Conservation (phyloP, 2,888 invertebrate species). For the Trissoscelio sp. region DNA sequence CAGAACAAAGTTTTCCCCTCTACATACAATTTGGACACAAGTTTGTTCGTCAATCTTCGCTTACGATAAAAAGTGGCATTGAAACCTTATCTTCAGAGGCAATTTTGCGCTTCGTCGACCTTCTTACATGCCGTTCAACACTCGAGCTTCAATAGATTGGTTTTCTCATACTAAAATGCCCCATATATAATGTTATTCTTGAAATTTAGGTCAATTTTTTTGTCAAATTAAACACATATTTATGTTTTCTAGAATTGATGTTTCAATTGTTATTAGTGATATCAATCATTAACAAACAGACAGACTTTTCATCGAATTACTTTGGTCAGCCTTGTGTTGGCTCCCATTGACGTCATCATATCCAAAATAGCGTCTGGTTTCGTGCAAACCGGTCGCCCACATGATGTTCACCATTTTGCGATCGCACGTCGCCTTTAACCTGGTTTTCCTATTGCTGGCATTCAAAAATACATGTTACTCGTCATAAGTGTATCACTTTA, state of each 20-base stretch:
- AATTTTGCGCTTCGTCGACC: conserved; percentile 10
- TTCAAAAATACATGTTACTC: conserved; percentile 58
- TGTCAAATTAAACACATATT: too few species aligned
- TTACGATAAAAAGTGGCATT: conserved; percentile 22
- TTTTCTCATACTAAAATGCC: not conserved
- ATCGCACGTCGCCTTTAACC: conserved; percentile 62
- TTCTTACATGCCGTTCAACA: not conserved
- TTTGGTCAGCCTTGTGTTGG: conserved; percentile 74
- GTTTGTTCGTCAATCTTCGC: not conserved
- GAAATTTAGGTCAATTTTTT: too few species aligned
- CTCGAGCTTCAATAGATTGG: not conserved
- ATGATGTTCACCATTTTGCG: conserved; percentile 64
- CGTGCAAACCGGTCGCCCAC: conserved; percentile 70
- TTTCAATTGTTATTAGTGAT: conserved; percentile 10
- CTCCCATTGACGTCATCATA: conserved; percentile 75
- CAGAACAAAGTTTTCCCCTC: too few species aligned
- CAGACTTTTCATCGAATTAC: conserved; percentile 72
- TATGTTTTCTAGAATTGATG: too few species aligned
- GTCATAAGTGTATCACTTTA: conserved; percentile 18
- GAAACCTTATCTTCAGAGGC: conserved; percentile 15
- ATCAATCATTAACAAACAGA: conserved; percentile 51
- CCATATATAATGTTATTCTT: too few species aligned
- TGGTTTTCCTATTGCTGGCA: conserved; percentile 59
- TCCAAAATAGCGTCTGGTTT: conserved; percentile 76
- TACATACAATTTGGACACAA: not conserved